Evolutionary conservation across 2,113 vertebrate species (phyloP).

Genomic region (Opisthocomus hoazin): DNA sequence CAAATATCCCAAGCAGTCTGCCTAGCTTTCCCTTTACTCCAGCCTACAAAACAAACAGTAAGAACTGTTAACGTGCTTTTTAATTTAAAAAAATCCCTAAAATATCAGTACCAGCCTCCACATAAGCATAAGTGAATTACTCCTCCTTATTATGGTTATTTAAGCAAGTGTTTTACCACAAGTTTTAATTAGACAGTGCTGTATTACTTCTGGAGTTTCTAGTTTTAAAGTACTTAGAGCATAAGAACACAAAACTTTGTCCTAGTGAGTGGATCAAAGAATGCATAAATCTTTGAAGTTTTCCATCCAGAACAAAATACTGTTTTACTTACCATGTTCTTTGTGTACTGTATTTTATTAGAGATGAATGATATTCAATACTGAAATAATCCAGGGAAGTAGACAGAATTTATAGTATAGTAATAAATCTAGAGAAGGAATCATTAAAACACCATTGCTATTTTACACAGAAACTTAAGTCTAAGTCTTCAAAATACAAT

Average conservation of each 20-base stretch:
- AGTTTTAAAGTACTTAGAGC: not conserved
- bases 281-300: not conserved
- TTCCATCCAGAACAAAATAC: not conserved
- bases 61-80: not conserved
- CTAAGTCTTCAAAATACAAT: not conserved
- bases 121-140: not conserved
- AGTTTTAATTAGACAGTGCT: not conserved
- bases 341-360: not conserved
- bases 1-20: conserved; percentile 95
- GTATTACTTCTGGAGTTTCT: not conserved
- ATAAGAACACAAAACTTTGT: not conserved
- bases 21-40: conserved; percentile 95
- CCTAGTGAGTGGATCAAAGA: not conserved
- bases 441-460: not conserved
- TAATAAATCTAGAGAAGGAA: not conserved
- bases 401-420: not conserved
- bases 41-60: conserved; percentile 77
- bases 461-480: not conserved
- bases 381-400: not conserved
- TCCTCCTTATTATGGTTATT: not conserved
- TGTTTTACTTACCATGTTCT: not conserved
- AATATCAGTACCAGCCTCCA: not conserved
- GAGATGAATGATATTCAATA: not conserved
- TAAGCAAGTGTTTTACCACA: not conserved
- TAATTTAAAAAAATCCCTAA: not conserved